Base-by-base conservation (phyloP, 2,113 vertebrate genomes). In the Xiphorhynchus elegans region DNA sequence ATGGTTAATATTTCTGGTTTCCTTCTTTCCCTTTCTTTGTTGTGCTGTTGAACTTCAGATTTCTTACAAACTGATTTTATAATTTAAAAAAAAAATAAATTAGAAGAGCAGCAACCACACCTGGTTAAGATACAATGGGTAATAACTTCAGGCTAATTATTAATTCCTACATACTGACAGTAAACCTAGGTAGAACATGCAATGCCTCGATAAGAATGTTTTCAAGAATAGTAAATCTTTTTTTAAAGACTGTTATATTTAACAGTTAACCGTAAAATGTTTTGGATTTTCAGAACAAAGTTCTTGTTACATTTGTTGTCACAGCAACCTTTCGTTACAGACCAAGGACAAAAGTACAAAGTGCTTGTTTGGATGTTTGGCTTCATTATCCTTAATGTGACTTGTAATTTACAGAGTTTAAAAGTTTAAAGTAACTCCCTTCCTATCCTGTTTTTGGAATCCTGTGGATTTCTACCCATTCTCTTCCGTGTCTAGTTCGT, bases 201-300 rank as follows among this genome's bases (percentile, higher is more conserved):
- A 56, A 7, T 76, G 13, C 7, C 20, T 73, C 47, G 59, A 3
- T n/a, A 53, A 58, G 56, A 60, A 18, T 75, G 11, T 67, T 92
- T 64, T 74, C 50, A 59, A n/a, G 46, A 84, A 21, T 5, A 58
- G 31, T 60, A 39, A 24, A 59, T 64, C 11, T 67, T 47, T 66
- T 23, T 37, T 83, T 74, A 60, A 62, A 37, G 53, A 56, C 7
- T 0, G 0, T 62, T 86, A 3, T 6, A 35, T 13, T 40, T 52
- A 55, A 18, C 16, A 68, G 59, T 73, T 70, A 68, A 86, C 67
- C 7, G n/a, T n/a, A 31, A 74, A 52, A 31, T 42, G 3, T 33
- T 33, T 50, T 13, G 10, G 10, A 5, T 76, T 79, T 91, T 72
- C 23, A 46, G 15, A 59, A 49, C 17, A 44, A 69, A 59, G 39